Percentiles rank a stretch among this genome's conserved stretches.
Conservation (phyloP, 64 coral and sea anemone species). For the Montipora cactus region DNA sequence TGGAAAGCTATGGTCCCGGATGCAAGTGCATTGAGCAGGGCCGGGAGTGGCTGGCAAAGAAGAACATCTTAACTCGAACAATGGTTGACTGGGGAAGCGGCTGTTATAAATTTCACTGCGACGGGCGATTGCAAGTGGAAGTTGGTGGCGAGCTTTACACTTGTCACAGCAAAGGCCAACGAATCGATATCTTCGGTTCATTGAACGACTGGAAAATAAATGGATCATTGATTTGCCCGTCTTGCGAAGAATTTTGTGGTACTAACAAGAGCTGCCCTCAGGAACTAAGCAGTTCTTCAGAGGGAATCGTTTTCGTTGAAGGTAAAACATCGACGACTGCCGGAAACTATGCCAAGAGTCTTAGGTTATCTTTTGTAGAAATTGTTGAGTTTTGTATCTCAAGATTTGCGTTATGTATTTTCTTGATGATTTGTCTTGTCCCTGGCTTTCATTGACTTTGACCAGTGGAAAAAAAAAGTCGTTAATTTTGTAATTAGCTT, state of each 20-base stretch:
- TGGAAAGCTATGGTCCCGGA: constrained; percentile 72
- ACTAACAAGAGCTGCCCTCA: constrained; percentile 64
- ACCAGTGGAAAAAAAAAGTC: neutral
- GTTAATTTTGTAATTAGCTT: neutral
- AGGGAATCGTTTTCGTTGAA: neutral
- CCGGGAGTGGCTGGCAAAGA: constrained; percentile 78
- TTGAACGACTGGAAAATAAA: constrained; percentile 85
- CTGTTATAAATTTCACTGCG: constrained; percentile 88
- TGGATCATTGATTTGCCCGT: constrained; percentile 87
- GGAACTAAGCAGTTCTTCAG: constrained; percentile 18
- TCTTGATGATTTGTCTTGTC: constrained; percentile 14
- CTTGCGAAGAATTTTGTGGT: constrained; percentile 82
- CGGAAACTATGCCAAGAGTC: neutral
- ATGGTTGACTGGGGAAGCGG: constrained; percentile 99
- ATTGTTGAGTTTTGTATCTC: constrained; percentile 27
- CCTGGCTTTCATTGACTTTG: neutral
- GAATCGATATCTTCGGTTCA: constrained; percentile 64
- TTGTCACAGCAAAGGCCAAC: constrained; percentile 83
- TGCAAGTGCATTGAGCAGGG: constrained; percentile 81
- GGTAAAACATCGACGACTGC: neutral
- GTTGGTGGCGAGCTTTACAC: constrained; percentile 71
- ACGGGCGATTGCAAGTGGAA: constrained; percentile 70
- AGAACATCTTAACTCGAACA: constrained; percentile 82
- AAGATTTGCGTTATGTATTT: neutral
- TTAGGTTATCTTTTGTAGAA: neutral